phyloP scores from a whole-genome alignment of 2,888 invertebrate species.

The Papilio gigon region DNA sequence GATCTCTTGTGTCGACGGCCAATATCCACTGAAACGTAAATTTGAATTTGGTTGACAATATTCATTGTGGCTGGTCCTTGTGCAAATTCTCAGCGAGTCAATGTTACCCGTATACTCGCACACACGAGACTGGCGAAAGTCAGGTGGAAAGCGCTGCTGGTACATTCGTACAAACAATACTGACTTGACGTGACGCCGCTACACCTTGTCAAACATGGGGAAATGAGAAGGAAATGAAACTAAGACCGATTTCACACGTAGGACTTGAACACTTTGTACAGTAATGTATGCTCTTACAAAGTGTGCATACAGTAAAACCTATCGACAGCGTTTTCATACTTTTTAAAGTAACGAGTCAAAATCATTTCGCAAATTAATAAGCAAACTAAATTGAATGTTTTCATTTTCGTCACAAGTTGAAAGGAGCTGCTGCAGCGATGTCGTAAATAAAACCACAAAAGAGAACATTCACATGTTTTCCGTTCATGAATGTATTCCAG shows the following conservation, averaged over 20 bases:
- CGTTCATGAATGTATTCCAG: not conserved
- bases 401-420: not conserved
- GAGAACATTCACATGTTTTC: not conserved
- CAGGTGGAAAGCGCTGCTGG: slow-evolving; percentile 2
- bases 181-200: not conserved
- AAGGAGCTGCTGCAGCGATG: not conserved
- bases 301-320: too few species aligned
- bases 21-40: too few species aligned
- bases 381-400: not conserved
- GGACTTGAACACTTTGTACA: not conserved
- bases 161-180: not conserved
- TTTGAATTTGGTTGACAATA: too few species aligned
- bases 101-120: not conserved
- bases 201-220: not conserved
- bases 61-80: too few species aligned
- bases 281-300: not conserved
- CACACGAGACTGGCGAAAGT: slow-evolving; percentile 6
- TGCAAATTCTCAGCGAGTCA: not conserved
- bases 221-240: slow-evolving; percentile 16
- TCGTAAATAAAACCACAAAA: slow-evolving; percentile 5
- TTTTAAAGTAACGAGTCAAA: too few species aligned
- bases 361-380: not conserved
- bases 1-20: too few species aligned
- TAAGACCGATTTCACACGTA: not conserved
- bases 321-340: too few species aligned